Evolutionary conservation across 2,888 invertebrate species (phyloP), one percentile per base, ranked within the genome.

Genomic region (Hyles lineata): DNA sequence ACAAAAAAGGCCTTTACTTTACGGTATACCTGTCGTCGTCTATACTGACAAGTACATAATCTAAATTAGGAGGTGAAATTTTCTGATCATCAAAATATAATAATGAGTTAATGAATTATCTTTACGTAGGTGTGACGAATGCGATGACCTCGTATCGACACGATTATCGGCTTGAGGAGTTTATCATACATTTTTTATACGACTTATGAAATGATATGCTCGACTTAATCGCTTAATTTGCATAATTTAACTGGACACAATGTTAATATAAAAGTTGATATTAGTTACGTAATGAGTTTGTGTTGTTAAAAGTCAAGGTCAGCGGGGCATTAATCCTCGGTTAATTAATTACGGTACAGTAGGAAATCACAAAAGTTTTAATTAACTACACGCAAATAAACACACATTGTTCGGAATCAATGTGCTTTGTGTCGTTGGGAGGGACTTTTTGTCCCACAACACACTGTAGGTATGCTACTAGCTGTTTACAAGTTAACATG

Each of bases 191-290:
- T 8, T 55, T 55, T 55, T 55, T 55, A 55, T 55, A n/a, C 55
- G n/a, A n/a, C 55, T n/a, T n/a, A n/a, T n/a, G 17, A 55, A 43
- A 55, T 7, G 9, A 15, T 52, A n/a, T 4, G 55, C 55, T 19
- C 55, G 17, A n/a, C 55, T 55, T n/a, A 55, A 55, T 55, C 55
- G 19, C 0, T n/a, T 17, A n/a, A 55, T 55, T 55, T 55, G 55
- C 55, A 55, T 55, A 55, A 55, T 55, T 55, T 55, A 55, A 55
- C 55, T 55, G n/a, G 55, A 55, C 55, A n/a, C n/a, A 55, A n/a
- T 55, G 55, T 55, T 55, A 55, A 55, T 55, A 19, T 55, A 55
- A n/a, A 55, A 55, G 6, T 55, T 55, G 55, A n/a, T n/a, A 6
- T 55, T 7, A 55, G 55, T 55, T 55, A n/a, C 55, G n/a, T 55